A percentile compares a stretch with the other conserved stretches of the same genome.
phyloP scores from a whole-genome alignment of 2,888 invertebrate species.

The Xylota sylvarum region DNA sequence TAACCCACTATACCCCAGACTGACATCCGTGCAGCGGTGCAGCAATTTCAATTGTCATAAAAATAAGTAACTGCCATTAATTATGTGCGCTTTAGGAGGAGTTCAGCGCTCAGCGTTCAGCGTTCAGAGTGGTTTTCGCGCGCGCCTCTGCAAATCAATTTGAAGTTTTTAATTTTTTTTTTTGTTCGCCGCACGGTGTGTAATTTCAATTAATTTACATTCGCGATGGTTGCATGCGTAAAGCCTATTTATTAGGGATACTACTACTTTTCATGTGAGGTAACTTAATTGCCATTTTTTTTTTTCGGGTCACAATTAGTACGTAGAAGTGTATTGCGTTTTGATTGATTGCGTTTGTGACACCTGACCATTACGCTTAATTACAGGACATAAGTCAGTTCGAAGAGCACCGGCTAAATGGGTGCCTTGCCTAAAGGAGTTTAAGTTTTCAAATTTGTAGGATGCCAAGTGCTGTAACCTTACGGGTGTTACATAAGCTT shows the following conservation, averaged over 20 bases:
- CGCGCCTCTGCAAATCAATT: slow-evolving; percentile 68
- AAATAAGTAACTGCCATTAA: slow-evolving; percentile 73
- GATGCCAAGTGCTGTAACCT: neutral
- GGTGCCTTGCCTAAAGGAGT: neutral
- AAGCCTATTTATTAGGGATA: slow-evolving; percentile 54
- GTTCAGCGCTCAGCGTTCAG: neutral
- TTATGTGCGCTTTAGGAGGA: slow-evolving; percentile 56
- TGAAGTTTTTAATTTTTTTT: slow-evolving; percentile 21
- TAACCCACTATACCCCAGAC: neutral
- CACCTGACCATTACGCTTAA: slow-evolving; percentile 62
- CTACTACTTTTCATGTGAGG: slow-evolving; percentile 21
- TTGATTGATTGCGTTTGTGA: slow-evolving; percentile 63
- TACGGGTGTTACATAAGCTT: too few relatives aligned
- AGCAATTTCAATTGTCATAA: slow-evolving; percentile 74
- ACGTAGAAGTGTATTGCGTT: neutral
- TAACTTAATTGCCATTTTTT: slow-evolving; percentile 39
- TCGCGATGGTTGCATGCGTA: slow-evolving; percentile 32
- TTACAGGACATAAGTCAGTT: slow-evolving; percentile 23
- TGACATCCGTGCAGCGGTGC: slow-evolving; percentile 48
- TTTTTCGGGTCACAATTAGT: slow-evolving; percentile 54
- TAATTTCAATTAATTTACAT: slow-evolving; percentile 74
- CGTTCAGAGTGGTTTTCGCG: slow-evolving; percentile 4
- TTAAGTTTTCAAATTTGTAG: neutral
- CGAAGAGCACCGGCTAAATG: neutral
- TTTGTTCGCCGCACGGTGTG: slow-evolving; percentile 10